These are phyloP conservation scores for Berghia stephanieae DNA, from an alignment of 1,140 invertebrate genomes.

Conservation along the genomic window DNA sequence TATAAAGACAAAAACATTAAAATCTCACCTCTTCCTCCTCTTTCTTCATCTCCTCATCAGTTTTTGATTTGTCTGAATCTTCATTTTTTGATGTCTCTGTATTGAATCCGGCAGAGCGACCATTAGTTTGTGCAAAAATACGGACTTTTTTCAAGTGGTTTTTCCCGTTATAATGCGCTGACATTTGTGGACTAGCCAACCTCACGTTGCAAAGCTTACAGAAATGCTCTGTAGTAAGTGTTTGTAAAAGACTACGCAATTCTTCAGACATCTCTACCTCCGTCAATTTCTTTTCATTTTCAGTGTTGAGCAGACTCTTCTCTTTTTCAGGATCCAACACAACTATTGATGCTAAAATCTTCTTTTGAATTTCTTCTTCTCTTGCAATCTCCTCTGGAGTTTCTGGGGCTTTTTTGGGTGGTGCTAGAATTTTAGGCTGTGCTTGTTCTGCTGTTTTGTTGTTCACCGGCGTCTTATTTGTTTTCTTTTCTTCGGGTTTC, in stretches of 20 bases:
- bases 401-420: slow-evolving; percentile 21
- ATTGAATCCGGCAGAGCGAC: slow-evolving; percentile 25
- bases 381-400: slow-evolving; percentile 24
- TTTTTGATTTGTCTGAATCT: no score
- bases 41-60: not conserved
- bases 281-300: not conserved
- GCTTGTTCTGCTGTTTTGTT: slow-evolving; percentile 23
- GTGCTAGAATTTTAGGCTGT: slow-evolving; percentile 21
- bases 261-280: slow-evolving; percentile 26
- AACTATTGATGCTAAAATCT: slow-evolving; percentile 24
- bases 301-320: not conserved
- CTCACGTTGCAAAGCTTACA: slow-evolving; percentile 27
- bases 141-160: slow-evolving; percentile 26
- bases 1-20: no score
- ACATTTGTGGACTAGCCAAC: slow-evolving; percentile 25
- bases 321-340: slow-evolving; percentile 12
- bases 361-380: slow-evolving; percentile 29
- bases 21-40: no score
- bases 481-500: not conserved
- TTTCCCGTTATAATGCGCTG: slow-evolving; percentile 29
- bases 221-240: slow-evolving; percentile 11
- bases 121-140: slow-evolving; percentile 32
- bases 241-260: slow-evolving; percentile 10
- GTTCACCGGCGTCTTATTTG: not conserved
- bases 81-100: not conserved